A percentile compares a stretch with the other conserved stretches of the same genome.
Evolutionary conservation across 2,113 vertebrate species (phyloP).

Genomic region (Aleadryas rufinucha): DNA sequence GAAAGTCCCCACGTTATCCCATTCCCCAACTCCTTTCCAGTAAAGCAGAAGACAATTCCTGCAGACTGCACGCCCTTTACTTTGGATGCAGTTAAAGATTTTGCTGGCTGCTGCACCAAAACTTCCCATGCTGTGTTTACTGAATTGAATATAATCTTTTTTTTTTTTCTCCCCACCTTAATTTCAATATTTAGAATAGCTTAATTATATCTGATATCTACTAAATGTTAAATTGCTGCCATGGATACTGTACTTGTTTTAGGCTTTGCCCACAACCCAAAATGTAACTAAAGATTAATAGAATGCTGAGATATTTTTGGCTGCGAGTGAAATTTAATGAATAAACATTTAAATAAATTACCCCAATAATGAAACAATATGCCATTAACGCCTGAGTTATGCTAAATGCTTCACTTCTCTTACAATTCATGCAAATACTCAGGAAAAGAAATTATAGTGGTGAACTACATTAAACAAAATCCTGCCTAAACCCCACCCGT

Average conservation of each 20-base stretch:
- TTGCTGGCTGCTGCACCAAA: conserved; percentile 29
- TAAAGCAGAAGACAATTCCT: conserved; percentile 23
- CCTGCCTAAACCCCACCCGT: conserved; percentile 57
- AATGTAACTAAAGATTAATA: conserved; percentile 56
- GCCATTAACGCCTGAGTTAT: conserved; percentile 46
- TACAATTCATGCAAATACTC: conserved; percentile 43
- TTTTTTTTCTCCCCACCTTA: conserved; percentile 44
- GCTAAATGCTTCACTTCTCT: conserved; percentile 44
- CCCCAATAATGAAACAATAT: conserved; percentile 59
- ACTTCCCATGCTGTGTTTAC: conserved; percentile 64
- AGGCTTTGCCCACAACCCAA: conserved; percentile 53
- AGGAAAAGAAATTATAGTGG: conserved; percentile 34
- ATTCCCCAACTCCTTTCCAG: neutral
- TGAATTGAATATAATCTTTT: conserved; percentile 52
- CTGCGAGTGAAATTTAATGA: conserved; percentile 55
- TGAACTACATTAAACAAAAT: conserved; percentile 65
- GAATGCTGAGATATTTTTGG: conserved; percentile 57
- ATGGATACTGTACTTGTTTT: conserved; percentile 63
- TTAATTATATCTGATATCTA: conserved; percentile 66
- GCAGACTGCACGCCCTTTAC: conserved; percentile 22
- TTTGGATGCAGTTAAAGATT: conserved; percentile 40
- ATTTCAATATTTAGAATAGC: conserved; percentile 64
- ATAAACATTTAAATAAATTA: conserved; percentile 66
- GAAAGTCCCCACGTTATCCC: neutral
- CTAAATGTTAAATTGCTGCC: conserved; percentile 58